Percentiles rank a stretch among this genome's conserved stretches.
These are phyloP conservation scores for Clamator glandarius DNA, from an alignment of 2,797 vertebrate species.

Conservation along the genomic window DNA sequence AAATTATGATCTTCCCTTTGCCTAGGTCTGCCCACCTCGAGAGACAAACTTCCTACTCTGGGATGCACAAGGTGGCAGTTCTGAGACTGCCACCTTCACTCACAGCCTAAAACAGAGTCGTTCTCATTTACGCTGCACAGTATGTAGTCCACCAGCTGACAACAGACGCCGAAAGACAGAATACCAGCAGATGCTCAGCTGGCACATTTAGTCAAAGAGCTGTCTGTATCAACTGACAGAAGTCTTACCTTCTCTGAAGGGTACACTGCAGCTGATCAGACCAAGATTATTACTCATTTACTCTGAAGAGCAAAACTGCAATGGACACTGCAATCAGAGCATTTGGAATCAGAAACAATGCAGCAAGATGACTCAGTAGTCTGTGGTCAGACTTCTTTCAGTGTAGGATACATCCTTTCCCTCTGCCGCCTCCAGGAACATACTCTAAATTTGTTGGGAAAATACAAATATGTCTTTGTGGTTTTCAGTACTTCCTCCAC, in stretches of 20 bases:
- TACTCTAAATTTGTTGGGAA: not conserved
- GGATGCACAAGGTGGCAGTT: not conserved
- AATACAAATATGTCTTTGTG: not conserved
- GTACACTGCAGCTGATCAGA: not conserved
- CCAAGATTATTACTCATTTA: not conserved
- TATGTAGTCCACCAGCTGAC: not conserved
- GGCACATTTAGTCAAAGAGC: not conserved
- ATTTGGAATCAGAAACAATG: not conserved
- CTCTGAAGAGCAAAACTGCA: not conserved
- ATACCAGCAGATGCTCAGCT: not conserved
- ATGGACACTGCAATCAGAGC: not conserved
- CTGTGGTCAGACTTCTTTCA: not conserved
- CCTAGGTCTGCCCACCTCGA: not conserved
- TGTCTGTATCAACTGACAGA: not conserved
- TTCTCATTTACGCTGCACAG: not conserved
- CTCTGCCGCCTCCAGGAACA: not conserved
- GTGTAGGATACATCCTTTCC: not conserved
- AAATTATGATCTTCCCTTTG: not conserved
- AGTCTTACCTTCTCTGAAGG: not conserved
- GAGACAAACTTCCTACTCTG: not conserved
- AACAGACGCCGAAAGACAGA: not conserved
- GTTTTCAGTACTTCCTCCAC: not conserved
- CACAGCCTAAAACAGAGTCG: not conserved
- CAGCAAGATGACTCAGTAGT: not conserved
- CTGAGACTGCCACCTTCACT: not conserved